These are phyloP conservation scores for Ferdinandea cuprea DNA, from an alignment of 2,888 invertebrate genomes.

Conservation along the genomic window DNA sequence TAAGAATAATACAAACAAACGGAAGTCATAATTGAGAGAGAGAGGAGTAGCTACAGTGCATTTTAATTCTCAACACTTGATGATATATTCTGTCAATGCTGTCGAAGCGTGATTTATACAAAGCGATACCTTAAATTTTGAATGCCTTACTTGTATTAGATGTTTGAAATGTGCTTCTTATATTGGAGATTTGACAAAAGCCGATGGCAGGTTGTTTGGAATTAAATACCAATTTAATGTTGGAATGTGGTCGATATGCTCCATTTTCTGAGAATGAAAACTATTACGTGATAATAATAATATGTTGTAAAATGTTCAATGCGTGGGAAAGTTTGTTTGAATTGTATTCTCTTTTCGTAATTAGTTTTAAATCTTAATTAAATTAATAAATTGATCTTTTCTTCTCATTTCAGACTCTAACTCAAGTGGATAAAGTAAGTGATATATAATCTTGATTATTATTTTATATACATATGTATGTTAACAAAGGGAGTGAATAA, in stretches of 20 bases:
- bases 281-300: no score
- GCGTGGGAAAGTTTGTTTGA: neutral
- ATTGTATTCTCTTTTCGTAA: no score
- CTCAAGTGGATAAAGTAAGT: slow-evolving; percentile 41
- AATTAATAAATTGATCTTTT: neutral
- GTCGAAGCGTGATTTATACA: slow-evolving; percentile 44
- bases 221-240: slow-evolving; percentile 14
- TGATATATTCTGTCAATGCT: slow-evolving; percentile 45
- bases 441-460: no score
- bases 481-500: no score
- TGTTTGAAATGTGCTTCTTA: slow-evolving; percentile 9
- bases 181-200: neutral
- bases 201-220: slow-evolving; percentile 29
- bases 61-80: slow-evolving; percentile 22
- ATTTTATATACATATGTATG: no score
- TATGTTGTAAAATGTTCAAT: neutral
- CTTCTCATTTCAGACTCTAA: slow-evolving; percentile 31
- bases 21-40: slow-evolving; percentile 53
- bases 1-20: slow-evolving; percentile 41
- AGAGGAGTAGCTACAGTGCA: slow-evolving; percentile 60
- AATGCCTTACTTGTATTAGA: slow-evolving; percentile 39
- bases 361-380: no score
- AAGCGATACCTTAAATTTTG: slow-evolving; percentile 38
- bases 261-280: neutral
- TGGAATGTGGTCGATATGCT: neutral